Percentiles rank a stretch among this genome's conserved stretches.
Evolutionary conservation across 2,113 vertebrate genomes (phyloP).

Genomic region (Panthera leo): DNA sequence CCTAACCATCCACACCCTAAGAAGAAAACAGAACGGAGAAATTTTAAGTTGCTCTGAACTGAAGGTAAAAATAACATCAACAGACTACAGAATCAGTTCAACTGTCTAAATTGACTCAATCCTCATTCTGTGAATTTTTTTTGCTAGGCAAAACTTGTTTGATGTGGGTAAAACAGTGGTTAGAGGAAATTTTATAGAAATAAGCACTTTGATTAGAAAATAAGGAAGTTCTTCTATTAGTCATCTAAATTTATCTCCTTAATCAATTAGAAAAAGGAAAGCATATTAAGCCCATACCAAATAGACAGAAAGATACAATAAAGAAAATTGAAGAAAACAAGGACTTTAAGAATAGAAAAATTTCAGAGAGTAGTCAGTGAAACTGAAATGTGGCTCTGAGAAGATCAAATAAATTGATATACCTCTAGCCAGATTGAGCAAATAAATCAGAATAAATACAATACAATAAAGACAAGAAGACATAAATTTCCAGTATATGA

Average conservation of each 20-base stretch:
- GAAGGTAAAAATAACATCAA: neutral
- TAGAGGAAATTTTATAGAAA: neutral
- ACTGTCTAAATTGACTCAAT: neutral
- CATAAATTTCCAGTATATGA: neutral
- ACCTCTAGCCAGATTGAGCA: neutral
- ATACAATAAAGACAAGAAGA: neutral
- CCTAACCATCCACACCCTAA: neutral
- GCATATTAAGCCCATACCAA: neutral
- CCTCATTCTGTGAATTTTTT: no score
- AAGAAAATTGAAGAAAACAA: neutral
- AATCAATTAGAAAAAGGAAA: neutral
- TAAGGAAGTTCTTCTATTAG: neutral
- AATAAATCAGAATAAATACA: neutral
- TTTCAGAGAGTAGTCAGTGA: neutral
- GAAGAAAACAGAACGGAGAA: neutral
- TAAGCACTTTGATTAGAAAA: neutral
- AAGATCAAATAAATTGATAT: neutral
- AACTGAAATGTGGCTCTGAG: neutral
- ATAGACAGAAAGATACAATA: neutral
- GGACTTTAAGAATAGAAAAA: neutral
- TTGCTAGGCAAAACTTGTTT: neutral
- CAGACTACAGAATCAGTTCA: neutral
- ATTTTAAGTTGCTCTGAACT: neutral
- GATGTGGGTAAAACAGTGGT: neutral
- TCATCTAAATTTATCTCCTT: neutral